These are phyloP conservation scores for Passerina amoena DNA, from an alignment of 2,113 vertebrate genomes.

Conservation along the genomic window DNA sequence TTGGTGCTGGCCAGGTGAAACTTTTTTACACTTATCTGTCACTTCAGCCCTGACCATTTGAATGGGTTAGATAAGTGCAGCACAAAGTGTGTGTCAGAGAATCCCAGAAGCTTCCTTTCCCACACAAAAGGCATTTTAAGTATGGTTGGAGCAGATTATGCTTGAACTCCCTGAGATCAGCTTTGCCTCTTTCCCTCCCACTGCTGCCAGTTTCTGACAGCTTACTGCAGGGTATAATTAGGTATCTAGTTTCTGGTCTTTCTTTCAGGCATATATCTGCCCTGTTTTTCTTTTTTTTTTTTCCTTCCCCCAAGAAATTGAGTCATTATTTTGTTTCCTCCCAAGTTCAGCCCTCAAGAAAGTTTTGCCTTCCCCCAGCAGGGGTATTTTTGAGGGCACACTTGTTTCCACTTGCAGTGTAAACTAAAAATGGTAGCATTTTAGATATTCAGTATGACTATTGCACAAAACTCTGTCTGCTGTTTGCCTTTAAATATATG, in stretches of 20 bases:
- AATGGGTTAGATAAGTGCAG: neutral
- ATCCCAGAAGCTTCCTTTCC: constrained; percentile 25
- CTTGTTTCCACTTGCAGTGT: neutral
- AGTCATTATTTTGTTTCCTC: neutral
- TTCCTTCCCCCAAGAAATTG: neutral
- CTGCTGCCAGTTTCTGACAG: constrained; percentile 64
- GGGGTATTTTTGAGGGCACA: neutral
- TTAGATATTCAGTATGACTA: neutral
- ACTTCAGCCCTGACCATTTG: neutral
- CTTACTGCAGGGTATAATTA: constrained; percentile 64
- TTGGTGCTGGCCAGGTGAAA: neutral
- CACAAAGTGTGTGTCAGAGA: neutral
- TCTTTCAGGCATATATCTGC: constrained; percentile 16
- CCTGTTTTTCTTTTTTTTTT: neutral
- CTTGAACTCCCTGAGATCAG: constrained; percentile 22
- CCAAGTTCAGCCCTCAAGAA: neutral
- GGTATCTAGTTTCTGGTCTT: constrained; percentile 37
- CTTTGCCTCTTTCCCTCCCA: constrained; percentile 55
- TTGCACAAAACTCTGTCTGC: neutral
- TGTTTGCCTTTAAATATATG: neutral
- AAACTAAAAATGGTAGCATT: neutral
- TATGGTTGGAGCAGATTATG: constrained; percentile 19
- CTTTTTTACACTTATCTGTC: neutral
- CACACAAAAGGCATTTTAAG: constrained; percentile 49
- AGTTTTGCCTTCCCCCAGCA: neutral